Evolutionary conservation across 2,888 invertebrate genomes (phyloP), one percentile per base, ranked within the genome.

Genomic region (Choristoneura rosaceana): DNA sequence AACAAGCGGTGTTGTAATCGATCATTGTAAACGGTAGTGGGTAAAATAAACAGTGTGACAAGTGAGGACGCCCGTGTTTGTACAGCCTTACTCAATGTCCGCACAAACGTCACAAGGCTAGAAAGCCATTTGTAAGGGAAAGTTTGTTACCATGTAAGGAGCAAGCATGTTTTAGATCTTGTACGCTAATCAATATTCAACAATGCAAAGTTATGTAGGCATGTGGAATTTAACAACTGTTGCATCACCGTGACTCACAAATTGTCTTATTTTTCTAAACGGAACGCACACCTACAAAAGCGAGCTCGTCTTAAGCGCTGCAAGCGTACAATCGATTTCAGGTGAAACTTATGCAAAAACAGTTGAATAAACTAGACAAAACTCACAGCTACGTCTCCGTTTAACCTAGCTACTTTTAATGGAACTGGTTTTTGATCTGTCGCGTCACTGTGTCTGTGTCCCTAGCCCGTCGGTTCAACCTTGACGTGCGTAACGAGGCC

Each of bases 401-500:
- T 14, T 59, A 34, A 12, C 50, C 15, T 52, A n/a, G 15, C 41
- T 41, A 62, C n/a, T 62, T 62, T 9, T 25, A 65, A 25, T 17
- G 65, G 33, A 69, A 69, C 69, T 65, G 65, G 65, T 69, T 73
- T 80, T 79, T 75, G 75, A 78, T 80, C 76, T 82, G 85, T 80
- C 89, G 90, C 92, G 91, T 90, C 91, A 87, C 88, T 87, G 85
- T 81, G 92, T 92, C 92, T 92, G 87, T 78, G 82, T 82, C 79
- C 80, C 78, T 88, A 85, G 86, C 82, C 81, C 82, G 85, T 87
- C 90, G 92, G 90, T 91, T 91, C 88, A 90, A 91, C 90, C 91
- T 91, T 91, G 91, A 88, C 79, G 81, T 63, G 63, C 64, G 50
- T 87, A 89, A 87, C 89, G 90, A 90, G 90, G 89, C 85, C 89